Evolutionary conservation across 2,888 invertebrate genomes (phyloP), one percentile per base, ranked within the genome.

Genomic region (Rotaria sp.): DNA sequence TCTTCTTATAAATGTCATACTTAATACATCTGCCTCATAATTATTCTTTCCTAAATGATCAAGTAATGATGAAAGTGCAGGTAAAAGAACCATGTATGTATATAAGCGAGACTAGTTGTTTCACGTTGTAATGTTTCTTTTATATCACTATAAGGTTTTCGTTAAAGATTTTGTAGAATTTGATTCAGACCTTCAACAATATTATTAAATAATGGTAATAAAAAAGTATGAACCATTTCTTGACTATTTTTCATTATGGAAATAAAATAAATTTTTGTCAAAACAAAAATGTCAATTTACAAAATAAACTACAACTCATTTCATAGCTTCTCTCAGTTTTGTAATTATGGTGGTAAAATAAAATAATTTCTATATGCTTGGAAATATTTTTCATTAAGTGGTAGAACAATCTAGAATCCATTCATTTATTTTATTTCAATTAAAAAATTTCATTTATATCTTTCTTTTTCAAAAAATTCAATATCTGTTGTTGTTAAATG

Each of bases 181-280:
- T 97, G 96, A 0, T 95, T 95, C 88, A 99, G 93, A 92, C 99
- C 99, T 90, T 98, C 97, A 0, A 99, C 97, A 0, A 96, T 96
- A 89, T 97, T 97, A 91, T 97, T 99, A 93, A 99, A 99, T 93
- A 99, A 99, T 0, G 98, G 98, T 88, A 99, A 92, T 95, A 99
- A 96, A 0, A 97, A 97, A 0, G 99, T 98, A 87, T 99, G 93
- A 88, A 99, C 96, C 91, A 99, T 98, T 91, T 99, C 99, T 59
- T 84, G 91, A 89, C 98, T 97, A 92, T 96, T 97, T 91, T 98
- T 98, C 52, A 96, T 96, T 75, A 99, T 93, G 0, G 98, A 97
- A 89, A 93, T 93, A 80, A 41, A 75, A 89, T 94, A 88, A 97
- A 92, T 87, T 95, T 94, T 88, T 93, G 93, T 87, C 99, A 93